A percentile compares a stretch with the other conserved stretches of the same genome.
phyloP scores from a whole-genome alignment of 2,797 vertebrate genomes.

The Halcyon badia region DNA sequence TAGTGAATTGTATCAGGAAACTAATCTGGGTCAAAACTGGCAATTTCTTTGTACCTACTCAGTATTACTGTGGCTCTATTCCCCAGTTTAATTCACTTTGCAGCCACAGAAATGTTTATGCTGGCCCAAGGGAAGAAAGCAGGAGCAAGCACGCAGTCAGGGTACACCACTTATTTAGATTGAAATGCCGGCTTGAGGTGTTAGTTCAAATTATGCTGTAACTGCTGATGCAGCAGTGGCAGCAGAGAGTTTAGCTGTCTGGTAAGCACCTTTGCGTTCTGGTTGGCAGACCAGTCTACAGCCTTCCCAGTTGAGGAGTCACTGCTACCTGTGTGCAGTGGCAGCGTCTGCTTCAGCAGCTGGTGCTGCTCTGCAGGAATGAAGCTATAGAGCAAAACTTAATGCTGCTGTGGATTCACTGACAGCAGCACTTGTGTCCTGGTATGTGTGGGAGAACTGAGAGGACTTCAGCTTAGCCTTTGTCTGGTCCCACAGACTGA shows the following conservation, averaged over 20 bases:
- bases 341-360: not conserved
- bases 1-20: not conserved
- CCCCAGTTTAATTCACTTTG: not conserved
- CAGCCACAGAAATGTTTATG: not conserved
- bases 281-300: not conserved
- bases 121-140: not conserved
- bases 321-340: not conserved
- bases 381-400: not conserved
- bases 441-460: not conserved
- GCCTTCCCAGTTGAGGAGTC: not conserved
- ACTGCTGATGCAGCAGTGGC: not conserved
- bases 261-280: not conserved
- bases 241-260: not conserved
- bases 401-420: not conserved
- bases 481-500: not conserved
- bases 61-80: not conserved
- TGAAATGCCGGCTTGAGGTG: not conserved
- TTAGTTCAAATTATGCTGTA: not conserved
- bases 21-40: not conserved
- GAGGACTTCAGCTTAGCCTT: not conserved
- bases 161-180: not conserved
- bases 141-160: fast-evolving
- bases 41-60: not conserved
- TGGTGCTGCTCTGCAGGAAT: not conserved
- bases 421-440: not conserved